Evolutionary conservation across 2,113 vertebrate species (phyloP).

Genomic region (Stegostoma tigrinum): DNA sequence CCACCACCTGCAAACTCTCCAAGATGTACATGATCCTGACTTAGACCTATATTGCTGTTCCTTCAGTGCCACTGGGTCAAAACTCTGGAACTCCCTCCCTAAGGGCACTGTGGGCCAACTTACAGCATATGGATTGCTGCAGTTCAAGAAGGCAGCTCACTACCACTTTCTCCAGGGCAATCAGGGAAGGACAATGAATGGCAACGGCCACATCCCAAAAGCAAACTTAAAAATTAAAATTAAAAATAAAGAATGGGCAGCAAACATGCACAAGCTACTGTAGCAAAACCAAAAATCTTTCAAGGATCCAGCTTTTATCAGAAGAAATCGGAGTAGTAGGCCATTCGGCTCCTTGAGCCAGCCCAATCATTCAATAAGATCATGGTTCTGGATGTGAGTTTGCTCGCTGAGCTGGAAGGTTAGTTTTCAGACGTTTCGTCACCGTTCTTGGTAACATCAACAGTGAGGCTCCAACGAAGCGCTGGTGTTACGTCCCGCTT

Average conservation of each 20-base stretch:
- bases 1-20: background rate
- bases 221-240: background rate
- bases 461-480: too few species aligned
- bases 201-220: background rate
- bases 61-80: too few species aligned
- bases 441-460: too few species aligned
- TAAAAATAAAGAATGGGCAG: background rate
- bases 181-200: background rate
- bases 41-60: too few species aligned
- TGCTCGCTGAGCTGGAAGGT: too few species aligned
- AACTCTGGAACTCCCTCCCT: too few species aligned
- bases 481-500: too few species aligned
- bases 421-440: too few species aligned
- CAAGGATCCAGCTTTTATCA: background rate
- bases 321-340: too few species aligned
- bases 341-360: too few species aligned
- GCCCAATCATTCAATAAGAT: too few species aligned
- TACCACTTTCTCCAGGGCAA: background rate
- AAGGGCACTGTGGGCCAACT: background rate
- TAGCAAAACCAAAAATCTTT: background rate
- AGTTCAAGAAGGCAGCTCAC: background rate
- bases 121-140: background rate
- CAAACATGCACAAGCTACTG: background rate
- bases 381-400: too few species aligned
- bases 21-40: background rate